These are phyloP conservation scores for Stigmatopora argus DNA, from an alignment of 2,113 vertebrate genomes.

Conservation along the genomic window DNA sequence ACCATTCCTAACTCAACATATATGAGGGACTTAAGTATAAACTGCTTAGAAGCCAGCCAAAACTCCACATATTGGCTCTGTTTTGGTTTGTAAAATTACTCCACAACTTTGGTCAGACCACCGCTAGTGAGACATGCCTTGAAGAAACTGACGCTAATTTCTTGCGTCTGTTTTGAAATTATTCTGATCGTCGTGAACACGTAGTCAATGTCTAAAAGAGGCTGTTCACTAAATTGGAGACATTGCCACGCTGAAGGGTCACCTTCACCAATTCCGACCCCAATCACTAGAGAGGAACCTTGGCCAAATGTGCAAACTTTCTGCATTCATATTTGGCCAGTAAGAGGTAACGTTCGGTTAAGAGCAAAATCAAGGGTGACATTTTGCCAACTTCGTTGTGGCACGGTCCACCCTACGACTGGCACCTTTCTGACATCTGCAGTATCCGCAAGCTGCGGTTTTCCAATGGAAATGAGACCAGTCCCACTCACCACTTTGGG, in stretches of 20 bases:
- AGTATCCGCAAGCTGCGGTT: constrained; percentile 63
- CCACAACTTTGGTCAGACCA: constrained; percentile 16
- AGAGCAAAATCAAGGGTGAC: constrained; percentile 48
- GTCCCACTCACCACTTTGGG: constrained; percentile 44
- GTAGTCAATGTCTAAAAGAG: constrained; percentile 14
- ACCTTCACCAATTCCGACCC: constrained; percentile 8
- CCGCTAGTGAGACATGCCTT: neutral
- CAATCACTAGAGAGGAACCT: constrained; percentile 15
- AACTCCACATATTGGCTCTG: constrained; percentile 1
- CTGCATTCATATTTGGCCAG: constrained; percentile 24
- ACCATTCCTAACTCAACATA: constrained; percentile 43
- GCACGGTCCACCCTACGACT: constrained; percentile 30
- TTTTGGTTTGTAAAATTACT: constrained; percentile 10
- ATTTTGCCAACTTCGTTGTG: constrained; percentile 46
- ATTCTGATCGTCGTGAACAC: neutral
- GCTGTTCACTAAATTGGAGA: constrained; percentile 14
- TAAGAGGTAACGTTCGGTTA: constrained; percentile 15
- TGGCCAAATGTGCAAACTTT: constrained; percentile 18
- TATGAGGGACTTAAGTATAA: constrained; percentile 24
- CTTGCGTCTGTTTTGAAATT: neutral
- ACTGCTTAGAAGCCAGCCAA: constrained; percentile 2
- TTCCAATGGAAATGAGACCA: constrained; percentile 63
- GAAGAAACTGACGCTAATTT: neutral
- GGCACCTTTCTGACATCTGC: constrained; percentile 52
- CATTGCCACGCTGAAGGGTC: constrained; percentile 6